A percentile compares a stretch with the other conserved stretches of the same genome.
phyloP scores from a whole-genome alignment of 2,797 vertebrate species.

The Tarsius wallacei region DNA sequence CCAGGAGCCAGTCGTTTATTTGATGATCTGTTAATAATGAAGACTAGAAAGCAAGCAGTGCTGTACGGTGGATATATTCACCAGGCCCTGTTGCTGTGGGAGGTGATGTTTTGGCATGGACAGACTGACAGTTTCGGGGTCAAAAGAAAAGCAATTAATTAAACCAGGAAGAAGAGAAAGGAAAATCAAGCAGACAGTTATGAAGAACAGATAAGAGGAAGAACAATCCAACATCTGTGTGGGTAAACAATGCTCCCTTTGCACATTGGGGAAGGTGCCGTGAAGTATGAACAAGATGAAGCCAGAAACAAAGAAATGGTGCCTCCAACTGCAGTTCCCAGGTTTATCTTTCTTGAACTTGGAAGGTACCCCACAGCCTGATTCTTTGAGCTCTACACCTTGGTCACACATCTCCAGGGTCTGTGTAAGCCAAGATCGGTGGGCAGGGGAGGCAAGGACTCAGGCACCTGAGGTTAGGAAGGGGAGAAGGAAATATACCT shows the following conservation, averaged over 20 bases:
- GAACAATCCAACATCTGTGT: no score
- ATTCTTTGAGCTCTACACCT: not conserved
- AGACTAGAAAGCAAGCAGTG: not conserved
- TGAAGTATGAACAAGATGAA: not conserved
- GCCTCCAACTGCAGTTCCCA: not conserved
- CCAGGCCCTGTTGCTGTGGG: not conserved
- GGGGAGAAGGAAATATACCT: not conserved
- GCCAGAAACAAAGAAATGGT: not conserved
- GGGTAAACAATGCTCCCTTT: not conserved
- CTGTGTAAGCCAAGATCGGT: not conserved
- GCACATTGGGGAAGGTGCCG: not conserved
- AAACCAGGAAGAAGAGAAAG: not conserved
- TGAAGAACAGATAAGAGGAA: not conserved
- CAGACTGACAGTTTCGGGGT: not conserved
- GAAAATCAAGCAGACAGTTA: slow-evolving; percentile 12
- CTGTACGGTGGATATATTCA: not conserved
- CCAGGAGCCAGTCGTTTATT: not conserved
- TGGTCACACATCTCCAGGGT: not conserved
- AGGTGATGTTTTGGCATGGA: not conserved
- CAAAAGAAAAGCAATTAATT: slow-evolving; percentile 38
- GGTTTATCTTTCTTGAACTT: not conserved
- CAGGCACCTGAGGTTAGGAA: not conserved
- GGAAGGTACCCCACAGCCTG: not conserved
- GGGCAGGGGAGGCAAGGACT: not conserved
- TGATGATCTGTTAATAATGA: slow-evolving; percentile 39